Percentiles rank a stretch among this genome's conserved stretches.
Evolutionary conservation across 2,797 vertebrate species (phyloP).

Genomic region (Nannoperca obscura): DNA sequence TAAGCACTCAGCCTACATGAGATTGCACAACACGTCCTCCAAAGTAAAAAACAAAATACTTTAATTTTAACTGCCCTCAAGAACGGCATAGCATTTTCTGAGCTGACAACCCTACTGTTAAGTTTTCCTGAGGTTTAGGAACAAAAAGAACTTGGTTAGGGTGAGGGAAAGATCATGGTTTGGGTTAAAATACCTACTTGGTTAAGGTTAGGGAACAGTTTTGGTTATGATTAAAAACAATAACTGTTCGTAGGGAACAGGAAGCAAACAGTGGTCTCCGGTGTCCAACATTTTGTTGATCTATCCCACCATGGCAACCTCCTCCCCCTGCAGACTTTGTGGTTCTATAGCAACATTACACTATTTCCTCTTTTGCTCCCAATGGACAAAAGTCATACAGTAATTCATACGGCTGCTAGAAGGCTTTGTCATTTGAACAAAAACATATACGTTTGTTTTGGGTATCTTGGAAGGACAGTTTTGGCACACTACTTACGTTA

Average conservation of each 20-base stretch:
- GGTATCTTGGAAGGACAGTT: background rate
- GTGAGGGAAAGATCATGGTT: background rate
- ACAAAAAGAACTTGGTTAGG: background rate
- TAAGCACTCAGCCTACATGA: background rate
- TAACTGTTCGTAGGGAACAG: background rate
- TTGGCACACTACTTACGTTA: background rate
- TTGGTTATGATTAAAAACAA: background rate
- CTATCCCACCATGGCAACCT: background rate
- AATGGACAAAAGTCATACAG: background rate
- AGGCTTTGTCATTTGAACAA: background rate
- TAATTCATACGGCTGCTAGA: background rate
- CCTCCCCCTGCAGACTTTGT: background rate
- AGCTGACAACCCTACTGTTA: too few species aligned
- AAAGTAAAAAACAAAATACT: background rate
- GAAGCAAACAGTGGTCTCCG: background rate
- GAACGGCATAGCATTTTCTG: background rate
- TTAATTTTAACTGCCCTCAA: background rate
- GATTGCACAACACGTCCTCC: background rate
- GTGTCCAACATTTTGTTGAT: background rate
- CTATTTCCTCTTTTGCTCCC: constrained; percentile 11
- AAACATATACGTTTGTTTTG: constrained; percentile 2
- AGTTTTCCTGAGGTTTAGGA: background rate
- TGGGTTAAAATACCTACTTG: background rate
- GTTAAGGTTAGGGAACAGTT: background rate
- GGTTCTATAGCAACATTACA: background rate